Percentiles rank a stretch among this genome's conserved stretches.
phyloP scores from a whole-genome alignment of 2,113 vertebrate species.

The Vanacampus margaritifer region DNA sequence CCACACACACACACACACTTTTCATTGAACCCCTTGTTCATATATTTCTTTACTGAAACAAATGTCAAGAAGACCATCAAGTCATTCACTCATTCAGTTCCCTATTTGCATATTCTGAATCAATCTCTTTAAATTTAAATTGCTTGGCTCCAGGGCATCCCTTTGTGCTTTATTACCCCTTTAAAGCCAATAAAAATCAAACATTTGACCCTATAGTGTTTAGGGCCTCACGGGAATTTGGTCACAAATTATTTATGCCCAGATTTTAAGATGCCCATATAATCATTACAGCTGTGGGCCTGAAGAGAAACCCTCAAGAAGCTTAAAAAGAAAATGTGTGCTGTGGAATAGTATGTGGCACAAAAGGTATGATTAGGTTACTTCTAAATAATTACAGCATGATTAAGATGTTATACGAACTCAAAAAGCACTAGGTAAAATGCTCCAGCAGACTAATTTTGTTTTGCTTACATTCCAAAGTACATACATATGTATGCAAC shows the following conservation, averaged over 20 bases:
- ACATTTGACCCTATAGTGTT: neutral
- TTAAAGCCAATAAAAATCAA: constrained; percentile 1
- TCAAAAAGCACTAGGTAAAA: neutral
- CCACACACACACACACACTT: no score
- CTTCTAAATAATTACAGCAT: neutral
- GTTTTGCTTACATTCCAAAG: neutral
- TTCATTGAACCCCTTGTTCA: no score
- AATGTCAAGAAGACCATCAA: neutral
- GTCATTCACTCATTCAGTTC: neutral
- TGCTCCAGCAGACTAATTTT: neutral
- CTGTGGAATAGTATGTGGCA: neutral
- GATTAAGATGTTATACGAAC: neutral
- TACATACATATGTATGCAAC: neutral
- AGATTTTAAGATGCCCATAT: neutral
- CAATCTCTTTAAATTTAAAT: neutral
- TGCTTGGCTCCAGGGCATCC: neutral
- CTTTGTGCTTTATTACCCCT: neutral
- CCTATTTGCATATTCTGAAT: neutral
- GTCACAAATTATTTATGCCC: neutral
- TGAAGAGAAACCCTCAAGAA: neutral
- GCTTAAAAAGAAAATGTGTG: neutral
- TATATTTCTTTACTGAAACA: no score
- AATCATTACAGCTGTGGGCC: neutral
- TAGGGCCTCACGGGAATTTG: neutral
- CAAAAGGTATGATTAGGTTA: neutral